Conservation (phyloP, 1,140 invertebrate genomes). For the Caerostris extrusa region DNA sequence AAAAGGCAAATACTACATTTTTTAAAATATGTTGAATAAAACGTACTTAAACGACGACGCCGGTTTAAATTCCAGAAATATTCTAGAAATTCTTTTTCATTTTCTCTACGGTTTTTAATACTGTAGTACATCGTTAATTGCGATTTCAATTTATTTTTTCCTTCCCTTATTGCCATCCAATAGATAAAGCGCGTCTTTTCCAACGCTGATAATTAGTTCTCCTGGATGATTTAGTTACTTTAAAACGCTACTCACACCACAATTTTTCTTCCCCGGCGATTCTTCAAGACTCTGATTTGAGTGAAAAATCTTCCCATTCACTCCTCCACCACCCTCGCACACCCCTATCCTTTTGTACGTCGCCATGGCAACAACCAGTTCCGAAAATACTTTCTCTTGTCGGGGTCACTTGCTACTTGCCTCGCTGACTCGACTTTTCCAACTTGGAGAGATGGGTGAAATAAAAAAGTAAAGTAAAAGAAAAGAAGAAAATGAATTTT, state of each 20-base stretch:
- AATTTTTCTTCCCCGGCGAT: neutral
- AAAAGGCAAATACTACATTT: neutral
- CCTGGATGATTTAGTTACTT: constrained; percentile 35
- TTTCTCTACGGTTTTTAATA: neutral
- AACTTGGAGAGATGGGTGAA: neutral
- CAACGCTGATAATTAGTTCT: constrained; percentile 3
- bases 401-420: constrained; percentile 30
- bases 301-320: neutral
- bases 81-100: neutral
- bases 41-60: neutral
- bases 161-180: neutral
- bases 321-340: neutral
- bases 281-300: constrained; percentile 1
- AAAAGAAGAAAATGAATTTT: constrained; percentile 19
- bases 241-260: neutral
- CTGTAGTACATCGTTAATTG: neutral
- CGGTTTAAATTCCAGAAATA: neutral
- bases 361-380: constrained; percentile 1
- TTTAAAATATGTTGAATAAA: neutral
- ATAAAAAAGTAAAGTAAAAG: neutral
- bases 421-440: constrained; percentile 7
- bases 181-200: neutral
- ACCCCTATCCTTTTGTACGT: neutral
- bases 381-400: constrained; percentile 38
- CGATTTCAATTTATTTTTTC: constrained; percentile 17